A percentile compares a stretch with the other conserved stretches of the same genome.
phyloP scores from a whole-genome alignment of 1,140 invertebrate genomes.

The Polypedilum pembai region DNA sequence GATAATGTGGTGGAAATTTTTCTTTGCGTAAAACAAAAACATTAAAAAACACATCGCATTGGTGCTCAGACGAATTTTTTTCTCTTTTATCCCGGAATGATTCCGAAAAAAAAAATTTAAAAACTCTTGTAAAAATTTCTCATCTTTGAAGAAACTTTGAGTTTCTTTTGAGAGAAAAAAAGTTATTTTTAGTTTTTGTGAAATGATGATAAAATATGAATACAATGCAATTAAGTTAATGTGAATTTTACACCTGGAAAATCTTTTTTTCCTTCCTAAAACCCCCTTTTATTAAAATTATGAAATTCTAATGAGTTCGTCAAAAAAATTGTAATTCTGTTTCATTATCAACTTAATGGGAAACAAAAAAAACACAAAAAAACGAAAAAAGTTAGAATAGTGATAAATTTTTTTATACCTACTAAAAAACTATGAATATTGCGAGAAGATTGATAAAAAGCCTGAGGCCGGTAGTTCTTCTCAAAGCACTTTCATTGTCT shows the following conservation, averaged over 20 bases:
- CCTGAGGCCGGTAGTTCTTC: background rate
- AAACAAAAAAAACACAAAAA: constrained; percentile 4
- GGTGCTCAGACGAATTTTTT: constrained; percentile 16
- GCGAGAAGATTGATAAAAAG: background rate
- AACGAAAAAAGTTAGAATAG: constrained; percentile 18
- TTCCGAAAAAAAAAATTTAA: background rate
- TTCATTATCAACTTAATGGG: background rate
- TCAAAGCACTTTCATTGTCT: background rate
- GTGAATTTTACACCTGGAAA: background rate
- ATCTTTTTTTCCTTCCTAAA: background rate
- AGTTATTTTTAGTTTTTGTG: background rate
- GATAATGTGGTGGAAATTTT: background rate
- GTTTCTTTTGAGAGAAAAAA: background rate
- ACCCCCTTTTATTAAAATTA: background rate
- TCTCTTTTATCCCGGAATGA: background rate
- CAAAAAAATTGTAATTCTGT: background rate
- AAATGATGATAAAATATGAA: background rate
- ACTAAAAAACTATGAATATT: background rate
- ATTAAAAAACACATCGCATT: background rate
- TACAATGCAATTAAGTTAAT: constrained; percentile 19
- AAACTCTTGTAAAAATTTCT: background rate
- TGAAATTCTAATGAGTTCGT: too few relatives aligned
- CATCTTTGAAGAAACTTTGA: background rate
- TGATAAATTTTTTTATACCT: constrained; percentile 1
- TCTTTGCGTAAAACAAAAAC: background rate